Percentiles rank a stretch among this genome's conserved stretches.
Conservation (phyloP, 2,113 vertebrate genomes). For the Pachyramphus minor region DNA sequence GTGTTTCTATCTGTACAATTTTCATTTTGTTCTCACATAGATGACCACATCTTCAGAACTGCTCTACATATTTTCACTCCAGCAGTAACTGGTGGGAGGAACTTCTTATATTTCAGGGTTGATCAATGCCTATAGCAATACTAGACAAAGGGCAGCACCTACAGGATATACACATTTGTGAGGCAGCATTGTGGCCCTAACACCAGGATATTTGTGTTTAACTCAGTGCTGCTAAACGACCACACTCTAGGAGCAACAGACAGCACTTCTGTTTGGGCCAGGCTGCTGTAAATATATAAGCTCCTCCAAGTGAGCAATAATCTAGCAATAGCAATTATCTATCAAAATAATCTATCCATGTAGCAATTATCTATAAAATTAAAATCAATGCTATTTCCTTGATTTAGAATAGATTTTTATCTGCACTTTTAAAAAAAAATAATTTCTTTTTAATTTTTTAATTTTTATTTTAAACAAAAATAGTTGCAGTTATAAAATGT, state of each 20-base stretch:
- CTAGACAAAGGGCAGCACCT: constrained; percentile 13
- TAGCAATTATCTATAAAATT: background rate
- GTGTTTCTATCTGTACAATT: background rate
- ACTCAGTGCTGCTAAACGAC: background rate
- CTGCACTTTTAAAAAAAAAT: background rate
- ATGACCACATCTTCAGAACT: background rate
- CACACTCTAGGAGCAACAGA: background rate
- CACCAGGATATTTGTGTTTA: background rate
- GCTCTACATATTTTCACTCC: background rate
- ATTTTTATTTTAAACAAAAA: background rate
- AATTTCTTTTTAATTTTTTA: background rate
- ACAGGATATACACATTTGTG: constrained; percentile 2
- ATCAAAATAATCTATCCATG: background rate
- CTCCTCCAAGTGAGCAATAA: background rate
- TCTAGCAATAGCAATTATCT: background rate
- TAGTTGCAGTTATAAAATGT: background rate
- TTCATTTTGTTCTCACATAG: background rate
- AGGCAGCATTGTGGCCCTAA: background rate
- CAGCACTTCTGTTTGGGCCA: background rate
- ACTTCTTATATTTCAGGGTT: background rate
- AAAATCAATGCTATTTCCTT: background rate
- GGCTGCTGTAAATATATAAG: background rate
- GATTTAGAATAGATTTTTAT: background rate
- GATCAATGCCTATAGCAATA: background rate
- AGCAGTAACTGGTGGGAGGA: background rate